Conservation (phyloP, 2,797 vertebrate genomes). For the Austrolebias charrua region DNA sequence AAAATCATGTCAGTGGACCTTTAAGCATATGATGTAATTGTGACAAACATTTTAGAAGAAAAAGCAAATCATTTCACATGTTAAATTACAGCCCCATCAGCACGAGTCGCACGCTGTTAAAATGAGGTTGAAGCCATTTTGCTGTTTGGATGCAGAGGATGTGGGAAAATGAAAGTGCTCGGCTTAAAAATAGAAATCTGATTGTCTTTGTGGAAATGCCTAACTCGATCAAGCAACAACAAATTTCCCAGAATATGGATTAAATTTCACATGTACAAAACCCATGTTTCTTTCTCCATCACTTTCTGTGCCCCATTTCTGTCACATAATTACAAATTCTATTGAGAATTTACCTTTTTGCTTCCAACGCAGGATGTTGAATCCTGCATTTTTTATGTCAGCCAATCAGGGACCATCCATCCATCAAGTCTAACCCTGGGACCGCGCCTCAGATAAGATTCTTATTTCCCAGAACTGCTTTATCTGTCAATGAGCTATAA, state of each 20-base stretch:
- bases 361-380: constrained; percentile 26
- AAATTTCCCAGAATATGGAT: background rate
- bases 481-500: constrained; percentile 41
- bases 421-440: constrained; percentile 26
- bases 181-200: background rate
- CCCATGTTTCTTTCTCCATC: constrained; percentile 1
- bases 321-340: constrained; percentile 50
- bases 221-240: constrained; percentile 7
- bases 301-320: constrained; percentile 62
- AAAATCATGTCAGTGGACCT: too few relatives aligned
- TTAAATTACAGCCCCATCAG: too few relatives aligned
- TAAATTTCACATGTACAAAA: constrained; percentile 11
- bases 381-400: constrained; percentile 45
- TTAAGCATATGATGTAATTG: too few relatives aligned
- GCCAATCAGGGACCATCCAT: constrained; percentile 47
- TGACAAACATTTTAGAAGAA: too few relatives aligned
- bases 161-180: background rate
- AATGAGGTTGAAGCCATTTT: too few relatives aligned
- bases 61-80: too few relatives aligned
- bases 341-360: constrained; percentile 39
- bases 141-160: background rate
- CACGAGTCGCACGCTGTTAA: too few relatives aligned
- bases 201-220: background rate
- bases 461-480: constrained; percentile 28
- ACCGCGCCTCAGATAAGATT: constrained; percentile 42